These are phyloP conservation scores for Tinamus major DNA, from an alignment of 2,797 vertebrate species.

Conservation along the genomic window DNA sequence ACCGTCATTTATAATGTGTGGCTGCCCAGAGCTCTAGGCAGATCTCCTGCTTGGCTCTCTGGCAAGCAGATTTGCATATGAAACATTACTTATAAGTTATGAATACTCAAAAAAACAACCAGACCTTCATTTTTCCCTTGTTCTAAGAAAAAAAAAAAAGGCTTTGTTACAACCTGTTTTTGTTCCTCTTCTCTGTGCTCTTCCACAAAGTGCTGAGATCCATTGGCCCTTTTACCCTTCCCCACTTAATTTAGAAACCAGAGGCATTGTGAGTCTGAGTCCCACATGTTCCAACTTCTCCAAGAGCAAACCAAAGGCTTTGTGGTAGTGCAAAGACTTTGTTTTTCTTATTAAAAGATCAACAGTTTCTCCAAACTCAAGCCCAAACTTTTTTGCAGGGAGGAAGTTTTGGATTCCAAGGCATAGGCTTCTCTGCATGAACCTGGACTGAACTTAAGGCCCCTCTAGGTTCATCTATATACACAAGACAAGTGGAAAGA, in stretches of 20 bases:
- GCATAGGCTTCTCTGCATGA: neutral
- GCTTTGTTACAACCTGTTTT: neutral
- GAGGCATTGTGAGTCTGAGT: accelerated
- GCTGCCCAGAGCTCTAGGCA: neutral
- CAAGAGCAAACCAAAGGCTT: neutral
- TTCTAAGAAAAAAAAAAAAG: neutral
- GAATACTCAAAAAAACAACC: neutral
- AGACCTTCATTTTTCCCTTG: accelerated
- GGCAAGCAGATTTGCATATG: neutral
- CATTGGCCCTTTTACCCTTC: neutral
- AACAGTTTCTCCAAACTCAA: neutral
- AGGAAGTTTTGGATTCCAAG: neutral
- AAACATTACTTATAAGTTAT: neutral
- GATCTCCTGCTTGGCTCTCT: neutral
- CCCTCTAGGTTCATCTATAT: constrained; percentile 32
- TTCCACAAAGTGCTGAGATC: neutral
- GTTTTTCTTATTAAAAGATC: neutral
- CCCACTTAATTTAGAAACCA: neutral
- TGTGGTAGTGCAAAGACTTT: neutral
- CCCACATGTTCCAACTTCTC: neutral
- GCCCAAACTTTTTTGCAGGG: neutral
- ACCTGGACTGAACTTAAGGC: neutral
- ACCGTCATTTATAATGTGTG: neutral
- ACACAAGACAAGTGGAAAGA: constrained; percentile 26
- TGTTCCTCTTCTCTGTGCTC: neutral